phyloP scores from a whole-genome alignment of 2,888 invertebrate genomes.

The Drosophila cognata region DNA sequence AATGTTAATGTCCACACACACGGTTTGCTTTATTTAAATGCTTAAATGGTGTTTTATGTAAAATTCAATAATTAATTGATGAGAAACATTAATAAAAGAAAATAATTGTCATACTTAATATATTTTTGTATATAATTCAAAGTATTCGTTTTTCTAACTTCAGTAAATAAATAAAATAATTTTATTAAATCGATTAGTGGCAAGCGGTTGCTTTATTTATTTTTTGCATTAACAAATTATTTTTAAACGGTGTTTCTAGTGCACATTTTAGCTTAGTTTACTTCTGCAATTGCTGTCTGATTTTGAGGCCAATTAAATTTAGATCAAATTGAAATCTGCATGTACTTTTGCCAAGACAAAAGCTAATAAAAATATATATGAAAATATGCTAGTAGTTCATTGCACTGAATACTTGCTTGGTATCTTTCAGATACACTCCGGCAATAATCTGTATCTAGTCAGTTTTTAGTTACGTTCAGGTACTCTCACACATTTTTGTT shows the following conservation, averaged over 20 bases:
- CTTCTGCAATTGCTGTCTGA: neutral
- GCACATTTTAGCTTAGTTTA: neutral
- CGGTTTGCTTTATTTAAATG: neutral
- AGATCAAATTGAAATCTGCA: neutral
- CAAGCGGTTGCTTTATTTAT: neutral
- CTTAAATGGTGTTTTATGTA: neutral
- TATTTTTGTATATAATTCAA: neutral
- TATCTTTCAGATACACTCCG: slow-evolving; percentile 10
- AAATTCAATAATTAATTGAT: neutral
- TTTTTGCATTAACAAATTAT: neutral
- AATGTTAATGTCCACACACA: neutral
- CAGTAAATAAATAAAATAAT: neutral
- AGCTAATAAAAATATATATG: neutral
- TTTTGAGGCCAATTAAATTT: neutral
- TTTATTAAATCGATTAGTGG: neutral
- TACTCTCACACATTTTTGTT: slow-evolving; percentile 12
- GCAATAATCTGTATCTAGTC: slow-evolving; percentile 15
- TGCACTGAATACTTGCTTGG: slow-evolving; percentile 3
- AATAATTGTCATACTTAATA: neutral
- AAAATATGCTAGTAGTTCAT: slow-evolving; percentile 7
- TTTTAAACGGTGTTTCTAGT: neutral
- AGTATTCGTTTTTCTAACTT: neutral
- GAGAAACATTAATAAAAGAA: neutral
- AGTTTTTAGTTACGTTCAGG: slow-evolving; percentile 9
- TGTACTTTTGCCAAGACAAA: neutral